Conservation (phyloP, 2,888 invertebrate species). For the Clepsis dumicolana region DNA sequence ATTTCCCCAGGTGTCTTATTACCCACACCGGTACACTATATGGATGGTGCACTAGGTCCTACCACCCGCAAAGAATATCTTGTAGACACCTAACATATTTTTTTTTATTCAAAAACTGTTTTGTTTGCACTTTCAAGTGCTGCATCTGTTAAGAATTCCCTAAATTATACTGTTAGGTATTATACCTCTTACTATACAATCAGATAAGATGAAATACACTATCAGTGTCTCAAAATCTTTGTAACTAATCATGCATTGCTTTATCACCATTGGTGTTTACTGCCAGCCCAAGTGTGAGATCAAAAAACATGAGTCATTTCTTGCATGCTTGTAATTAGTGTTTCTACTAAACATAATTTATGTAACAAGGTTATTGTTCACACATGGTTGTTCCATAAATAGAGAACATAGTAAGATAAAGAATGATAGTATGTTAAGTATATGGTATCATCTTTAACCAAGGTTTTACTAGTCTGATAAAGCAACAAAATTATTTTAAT, state of each 20-base stretch:
- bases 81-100: neutral
- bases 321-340: conserved; percentile 1
- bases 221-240: neutral
- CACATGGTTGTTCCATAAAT: neutral
- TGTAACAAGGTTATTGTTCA: neutral
- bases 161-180: neutral
- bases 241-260: neutral
- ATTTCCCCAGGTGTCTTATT: too few species aligned
- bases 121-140: neutral
- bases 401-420: neutral
- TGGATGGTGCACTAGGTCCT: too few species aligned
- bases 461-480: too few species aligned
- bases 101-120: too few species aligned
- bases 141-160: neutral
- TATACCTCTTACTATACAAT: neutral
- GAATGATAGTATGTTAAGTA: neutral
- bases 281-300: neutral
- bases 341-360: neutral
- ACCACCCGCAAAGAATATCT: too few species aligned
- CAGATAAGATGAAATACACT: neutral
- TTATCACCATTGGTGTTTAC: conserved; percentile 2
- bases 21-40: too few species aligned
- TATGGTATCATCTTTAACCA: too few species aligned
- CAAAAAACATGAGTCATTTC: conserved; percentile 30
- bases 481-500: too few species aligned